These are phyloP conservation scores for Tuberolachnus salignus DNA, from an alignment of 2,888 invertebrate species.

Conservation along the genomic window DNA sequence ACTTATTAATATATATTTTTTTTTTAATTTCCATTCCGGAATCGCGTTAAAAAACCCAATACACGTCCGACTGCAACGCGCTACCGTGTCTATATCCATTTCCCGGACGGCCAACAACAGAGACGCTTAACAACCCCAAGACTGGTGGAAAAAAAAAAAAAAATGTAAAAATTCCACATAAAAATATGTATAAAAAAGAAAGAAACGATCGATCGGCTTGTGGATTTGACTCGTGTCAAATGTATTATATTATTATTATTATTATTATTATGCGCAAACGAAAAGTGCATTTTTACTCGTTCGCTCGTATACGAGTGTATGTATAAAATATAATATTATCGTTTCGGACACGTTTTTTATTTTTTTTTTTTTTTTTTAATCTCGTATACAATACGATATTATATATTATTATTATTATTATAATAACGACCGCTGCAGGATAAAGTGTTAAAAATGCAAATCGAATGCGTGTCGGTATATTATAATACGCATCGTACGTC, in stretches of 20 bases:
- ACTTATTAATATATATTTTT: too few relatives aligned
- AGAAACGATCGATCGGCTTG: not conserved
- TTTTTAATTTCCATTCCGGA: not conserved
- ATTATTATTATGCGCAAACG: not conserved
- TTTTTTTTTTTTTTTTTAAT: too few relatives aligned
- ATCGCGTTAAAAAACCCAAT: conserved; percentile 18
- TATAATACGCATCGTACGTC: too few relatives aligned
- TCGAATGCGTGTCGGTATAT: not conserved
- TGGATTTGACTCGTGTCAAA: conserved; percentile 10
- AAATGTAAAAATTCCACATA: too few relatives aligned
- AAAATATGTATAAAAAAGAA: too few relatives aligned
- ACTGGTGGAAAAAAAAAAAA: not conserved
- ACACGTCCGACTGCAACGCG: not conserved
- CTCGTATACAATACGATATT: too few relatives aligned
- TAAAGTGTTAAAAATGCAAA: conserved; percentile 26
- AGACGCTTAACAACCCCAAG: not conserved
- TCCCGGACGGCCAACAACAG: too few relatives aligned
- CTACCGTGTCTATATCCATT: too few relatives aligned
- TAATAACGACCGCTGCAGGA: not conserved
- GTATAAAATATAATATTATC: too few relatives aligned
- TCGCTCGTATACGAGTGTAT: too few relatives aligned
- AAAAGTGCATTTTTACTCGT: not conserved
- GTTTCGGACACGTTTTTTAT: not conserved
- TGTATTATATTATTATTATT: not conserved
- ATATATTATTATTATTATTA: too few relatives aligned